A percentile compares a stretch with the other conserved stretches of the same genome.
Evolutionary conservation across 1,140 invertebrate species (phyloP).

Genomic region (Drosophila trapezifrons): DNA sequence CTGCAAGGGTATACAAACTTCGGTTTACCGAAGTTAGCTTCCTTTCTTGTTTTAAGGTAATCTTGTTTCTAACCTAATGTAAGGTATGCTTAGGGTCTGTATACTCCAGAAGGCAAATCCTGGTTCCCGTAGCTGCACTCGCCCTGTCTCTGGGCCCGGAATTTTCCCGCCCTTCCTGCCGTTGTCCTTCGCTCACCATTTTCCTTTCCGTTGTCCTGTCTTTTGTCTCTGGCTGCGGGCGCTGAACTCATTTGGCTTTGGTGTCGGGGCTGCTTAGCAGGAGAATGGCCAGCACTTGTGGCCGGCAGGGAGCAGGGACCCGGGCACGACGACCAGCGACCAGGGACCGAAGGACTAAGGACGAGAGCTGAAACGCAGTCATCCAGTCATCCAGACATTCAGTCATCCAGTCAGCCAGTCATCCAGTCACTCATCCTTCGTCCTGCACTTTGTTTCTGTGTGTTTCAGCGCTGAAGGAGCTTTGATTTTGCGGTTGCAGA

Average conservation of each 20-base stretch:
- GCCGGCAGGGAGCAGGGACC: conserved; percentile 14
- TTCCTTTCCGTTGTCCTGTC: conserved; percentile 12
- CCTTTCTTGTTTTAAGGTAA: no score
- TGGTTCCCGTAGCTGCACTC: background rate
- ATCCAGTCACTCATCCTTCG: conserved; percentile 39
- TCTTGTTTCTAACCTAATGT: background rate
- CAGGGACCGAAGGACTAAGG: conserved; percentile 1
- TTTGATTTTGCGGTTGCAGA: conserved; percentile 69
- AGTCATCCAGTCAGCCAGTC: conserved; percentile 36
- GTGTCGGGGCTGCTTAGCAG: conserved; percentile 64
- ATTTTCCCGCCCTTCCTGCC: conserved; percentile 8
- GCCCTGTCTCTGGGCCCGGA: background rate
- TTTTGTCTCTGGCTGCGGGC: conserved; percentile 40
- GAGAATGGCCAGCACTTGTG: conserved; percentile 67
- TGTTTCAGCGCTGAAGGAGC: conserved; percentile 41
- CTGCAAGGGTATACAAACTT: no score
- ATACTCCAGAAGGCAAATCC: background rate
- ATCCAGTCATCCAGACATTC: conserved; percentile 27
- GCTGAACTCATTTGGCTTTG: conserved; percentile 75
- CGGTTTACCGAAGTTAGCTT: no score
- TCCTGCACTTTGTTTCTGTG: conserved; percentile 55
- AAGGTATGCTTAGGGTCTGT: background rate
- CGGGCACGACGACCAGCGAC: background rate
- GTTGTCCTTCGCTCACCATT: background rate
- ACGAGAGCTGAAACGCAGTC: conserved; percentile 23